phyloP scores from a whole-genome alignment of 2,888 invertebrate species.

The Coleophora deauratella region DNA sequence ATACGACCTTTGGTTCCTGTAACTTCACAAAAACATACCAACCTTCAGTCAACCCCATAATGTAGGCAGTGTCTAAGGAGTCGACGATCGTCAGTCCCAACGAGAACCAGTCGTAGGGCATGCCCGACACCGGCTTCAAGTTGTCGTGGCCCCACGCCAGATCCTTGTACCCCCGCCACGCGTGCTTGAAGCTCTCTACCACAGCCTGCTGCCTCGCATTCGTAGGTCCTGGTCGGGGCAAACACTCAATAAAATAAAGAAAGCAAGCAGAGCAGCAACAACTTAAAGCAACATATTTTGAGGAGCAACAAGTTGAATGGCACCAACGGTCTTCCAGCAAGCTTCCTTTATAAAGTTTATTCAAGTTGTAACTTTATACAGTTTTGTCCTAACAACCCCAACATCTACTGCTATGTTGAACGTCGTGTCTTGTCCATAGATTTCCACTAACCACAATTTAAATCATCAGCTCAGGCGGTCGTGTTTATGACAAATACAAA shows the following conservation, averaged over 20 bases:
- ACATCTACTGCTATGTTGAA: no score
- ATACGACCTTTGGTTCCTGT: no score
- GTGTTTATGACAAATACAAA: no score
- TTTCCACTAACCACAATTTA: no score
- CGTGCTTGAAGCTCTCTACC: constrained; percentile 91
- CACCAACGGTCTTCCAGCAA: no score
- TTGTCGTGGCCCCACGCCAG: constrained; percentile 99
- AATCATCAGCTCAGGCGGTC: no score
- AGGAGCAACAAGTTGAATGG: background rate
- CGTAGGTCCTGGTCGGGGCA: constrained; percentile 76
- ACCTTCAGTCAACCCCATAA: constrained; percentile 94
- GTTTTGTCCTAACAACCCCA: background rate
- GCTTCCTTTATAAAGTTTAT: no score
- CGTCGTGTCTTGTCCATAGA: no score
- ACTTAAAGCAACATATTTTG: background rate
- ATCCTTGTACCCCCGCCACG: constrained; percentile 94
- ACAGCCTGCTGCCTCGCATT: constrained; percentile 90
- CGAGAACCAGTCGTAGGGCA: constrained; percentile 94
- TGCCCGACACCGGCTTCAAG: constrained; percentile 90
- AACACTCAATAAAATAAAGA: background rate
- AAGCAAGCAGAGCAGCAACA: background rate
- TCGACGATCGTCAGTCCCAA: constrained; percentile 97
- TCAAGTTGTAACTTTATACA: background rate
- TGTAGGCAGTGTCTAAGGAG: constrained; percentile 94
- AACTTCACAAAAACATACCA: no score